Conservation (phyloP, 1,140 invertebrate genomes). For the Drosophila ficusphila region DNA sequence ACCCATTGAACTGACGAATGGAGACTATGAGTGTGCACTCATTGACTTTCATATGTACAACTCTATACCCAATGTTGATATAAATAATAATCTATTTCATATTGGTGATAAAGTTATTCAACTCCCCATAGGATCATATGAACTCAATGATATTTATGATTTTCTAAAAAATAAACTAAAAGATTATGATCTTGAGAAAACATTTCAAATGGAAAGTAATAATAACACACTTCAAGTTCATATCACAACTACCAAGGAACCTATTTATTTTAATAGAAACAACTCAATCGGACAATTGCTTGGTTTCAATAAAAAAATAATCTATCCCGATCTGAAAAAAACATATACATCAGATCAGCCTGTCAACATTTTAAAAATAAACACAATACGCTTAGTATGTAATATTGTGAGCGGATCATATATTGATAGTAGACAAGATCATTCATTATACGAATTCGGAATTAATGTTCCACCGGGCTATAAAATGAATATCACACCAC, state of each 20-base stretch:
- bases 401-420: constrained; percentile 37
- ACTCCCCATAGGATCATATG: constrained; percentile 76
- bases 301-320: background rate
- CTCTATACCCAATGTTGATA: constrained; percentile 78
- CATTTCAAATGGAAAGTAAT: background rate
- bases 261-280: constrained; percentile 6
- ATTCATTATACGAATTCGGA: too few relatives aligned
- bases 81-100: constrained; percentile 75
- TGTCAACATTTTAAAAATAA: constrained; percentile 7
- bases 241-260: constrained; percentile 5
- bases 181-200: background rate
- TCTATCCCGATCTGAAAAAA: background rate
- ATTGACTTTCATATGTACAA: constrained; percentile 75
- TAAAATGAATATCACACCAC: constrained; percentile 61
- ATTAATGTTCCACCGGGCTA: constrained; percentile 22
- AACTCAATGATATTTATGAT: constrained; percentile 62
- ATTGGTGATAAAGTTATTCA: constrained; percentile 58
- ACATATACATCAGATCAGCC: background rate
- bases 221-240: constrained; percentile 1
- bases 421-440: too few relatives aligned
- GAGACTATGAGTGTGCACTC: constrained; percentile 63
- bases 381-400: constrained; percentile 47
- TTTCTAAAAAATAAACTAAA: too few relatives aligned
- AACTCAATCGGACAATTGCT: background rate
- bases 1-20: constrained; percentile 30